phyloP scores from a whole-genome alignment of 2,113 vertebrate genomes.

The Tichodroma muraria region DNA sequence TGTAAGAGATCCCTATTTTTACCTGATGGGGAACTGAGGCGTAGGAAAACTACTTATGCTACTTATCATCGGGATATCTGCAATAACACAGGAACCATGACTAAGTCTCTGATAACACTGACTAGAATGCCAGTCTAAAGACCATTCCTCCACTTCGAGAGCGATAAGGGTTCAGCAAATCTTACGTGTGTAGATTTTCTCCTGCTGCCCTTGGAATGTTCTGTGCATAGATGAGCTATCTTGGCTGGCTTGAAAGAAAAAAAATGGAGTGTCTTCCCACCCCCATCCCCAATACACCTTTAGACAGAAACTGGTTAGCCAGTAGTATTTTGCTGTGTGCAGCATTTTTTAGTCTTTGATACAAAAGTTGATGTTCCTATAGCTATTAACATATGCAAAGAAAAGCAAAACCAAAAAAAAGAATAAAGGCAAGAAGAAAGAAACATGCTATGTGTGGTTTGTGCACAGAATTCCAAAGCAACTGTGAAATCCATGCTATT shows the following conservation, averaged over 20 bases:
- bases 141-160: not conserved
- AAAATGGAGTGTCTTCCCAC: not conserved
- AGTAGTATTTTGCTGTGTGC: not conserved
- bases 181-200: not conserved
- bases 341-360: not conserved
- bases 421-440: not conserved
- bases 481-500: not conserved
- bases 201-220: not conserved
- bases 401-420: not conserved
- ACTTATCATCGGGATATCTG: not conserved
- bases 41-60: constrained; percentile 42
- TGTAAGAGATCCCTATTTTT: constrained; percentile 25
- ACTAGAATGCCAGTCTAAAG: not conserved
- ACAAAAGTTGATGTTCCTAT: not conserved
- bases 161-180: not conserved
- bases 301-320: not conserved
- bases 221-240: not conserved
- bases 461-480: not conserved
- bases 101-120: not conserved
- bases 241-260: not conserved
- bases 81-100: not conserved
- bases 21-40: not conserved
- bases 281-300: not conserved
- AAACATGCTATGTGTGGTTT: not conserved
- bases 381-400: not conserved